A percentile compares a stretch with the other conserved stretches of the same genome.
These are phyloP conservation scores for Rhizoglyphus robini DNA, from an alignment of 1,140 invertebrate genomes.

Conservation along the genomic window DNA sequence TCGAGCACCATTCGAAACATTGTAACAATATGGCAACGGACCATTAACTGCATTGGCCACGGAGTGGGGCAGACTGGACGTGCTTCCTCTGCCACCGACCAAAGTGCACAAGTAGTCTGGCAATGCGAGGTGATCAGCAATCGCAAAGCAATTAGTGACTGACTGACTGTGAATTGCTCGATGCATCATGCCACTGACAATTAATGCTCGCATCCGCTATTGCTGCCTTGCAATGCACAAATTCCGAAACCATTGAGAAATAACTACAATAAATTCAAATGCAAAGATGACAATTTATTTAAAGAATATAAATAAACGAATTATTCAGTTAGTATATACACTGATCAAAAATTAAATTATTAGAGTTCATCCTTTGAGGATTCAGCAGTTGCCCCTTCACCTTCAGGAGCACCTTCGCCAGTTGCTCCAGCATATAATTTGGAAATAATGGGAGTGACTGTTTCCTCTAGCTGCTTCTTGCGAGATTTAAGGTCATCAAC, in stretches of 20 bases:
- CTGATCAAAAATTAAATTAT: background rate
- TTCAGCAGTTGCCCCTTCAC: background rate
- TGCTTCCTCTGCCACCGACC: background rate
- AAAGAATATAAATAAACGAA: background rate
- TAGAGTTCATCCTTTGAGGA: slow-evolving; percentile 15
- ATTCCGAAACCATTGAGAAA: too few species aligned
- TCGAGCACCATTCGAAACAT: too few species aligned
- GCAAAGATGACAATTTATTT: background rate
- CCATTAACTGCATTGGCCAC: background rate
- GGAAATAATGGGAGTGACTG: slow-evolving; percentile 92
- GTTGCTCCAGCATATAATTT: slow-evolving; percentile 61
- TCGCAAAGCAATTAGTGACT: too few species aligned
- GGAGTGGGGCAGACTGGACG: background rate
- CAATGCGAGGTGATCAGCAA: too few species aligned
- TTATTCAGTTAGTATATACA: background rate
- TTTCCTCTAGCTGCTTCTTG: slow-evolving; percentile 90
- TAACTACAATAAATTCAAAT: too few species aligned
- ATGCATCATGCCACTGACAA: too few species aligned
- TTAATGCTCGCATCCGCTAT: too few species aligned
- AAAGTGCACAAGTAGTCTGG: background rate
- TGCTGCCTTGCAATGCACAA: too few species aligned
- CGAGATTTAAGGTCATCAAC: slow-evolving; percentile 86
- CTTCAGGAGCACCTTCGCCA: slow-evolving; percentile 23
- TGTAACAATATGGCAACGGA: background rate
- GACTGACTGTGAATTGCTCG: too few species aligned